Base-by-base conservation (phyloP, 2,797 vertebrate species). In the Clarias fuscus region DNA sequence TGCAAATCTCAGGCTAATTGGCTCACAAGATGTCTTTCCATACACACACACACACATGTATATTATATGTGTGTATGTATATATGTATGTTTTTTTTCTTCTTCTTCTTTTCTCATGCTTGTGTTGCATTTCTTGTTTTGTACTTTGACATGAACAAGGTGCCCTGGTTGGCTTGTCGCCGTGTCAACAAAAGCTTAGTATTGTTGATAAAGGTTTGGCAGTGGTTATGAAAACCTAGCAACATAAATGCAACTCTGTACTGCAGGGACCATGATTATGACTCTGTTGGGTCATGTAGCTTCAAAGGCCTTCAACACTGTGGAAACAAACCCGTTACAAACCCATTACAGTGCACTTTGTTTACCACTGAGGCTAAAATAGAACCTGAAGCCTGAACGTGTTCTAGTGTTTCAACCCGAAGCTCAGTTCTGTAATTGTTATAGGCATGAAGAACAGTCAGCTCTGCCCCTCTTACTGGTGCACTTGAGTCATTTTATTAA, bases 171-270 rank as follows among this genome's bases (percentile, higher is more conserved):
- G 68, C 73, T 79, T 80, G 80, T 80, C 37, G 5, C 72, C 40
- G 85, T 85, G 80, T 68, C 85, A 84, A 64, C 62, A 83, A 56
- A 59, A 76, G 65, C 27, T 85, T 86, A 82, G 84, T 85, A 76
- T 81, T 86, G 73, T 86, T 64, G 59, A 53, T 73, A 18, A 78
- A 59, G 53, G 53, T 48, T 53, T 78, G 11, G 4, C 56, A 27
- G 71, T 84, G 71, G 77, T 72, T 56, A 58, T 78, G 86, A 84
- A 71, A 83, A 86, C 75, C 73, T 58, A 56, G 22, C 15, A 79
- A 80, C 37, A 83, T 8, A 24, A 80, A 30, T 13, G n/a, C 10
- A 82, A 13, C 40, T 56, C 40, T 2, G 33, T 59, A 33, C 33
- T 43, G 27, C 72, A 53, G 27, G 43, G n/a, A 67, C 30, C 40